Evolutionary conservation across 2,888 invertebrate species (phyloP), one percentile per base, ranked within the genome.

Genomic region (Idaea dimidiata): DNA sequence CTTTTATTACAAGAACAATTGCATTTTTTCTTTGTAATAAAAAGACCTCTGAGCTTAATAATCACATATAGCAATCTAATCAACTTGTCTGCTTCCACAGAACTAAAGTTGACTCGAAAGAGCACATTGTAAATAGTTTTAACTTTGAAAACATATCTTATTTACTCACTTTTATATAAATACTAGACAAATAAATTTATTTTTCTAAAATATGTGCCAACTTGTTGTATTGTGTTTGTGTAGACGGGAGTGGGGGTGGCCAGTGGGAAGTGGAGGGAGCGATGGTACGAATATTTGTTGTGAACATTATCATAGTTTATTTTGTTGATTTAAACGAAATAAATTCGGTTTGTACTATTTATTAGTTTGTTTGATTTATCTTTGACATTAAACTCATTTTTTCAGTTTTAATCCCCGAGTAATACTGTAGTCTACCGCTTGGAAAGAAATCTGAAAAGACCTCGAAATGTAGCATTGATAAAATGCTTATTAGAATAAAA

Each of bases 161-260:
- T 68, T 72, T 66, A 70, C 68, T 70, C 66, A 60, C 62, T 65
- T 66, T 67, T 69, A 68, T 69, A 71, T 66, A 56, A 16, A 10
- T 43, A 69, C 63, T 67, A 70, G 71, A 66, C 67, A 60, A 65
- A 61, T 66, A 70, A 62, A 66, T 64, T 67, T 72, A 72, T 70
- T 72, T 72, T 72, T 72, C 66, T 72, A 72, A 68, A 72, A 70
- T 60, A 72, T 72, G 71, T 72, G 71, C 71, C 71, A 72, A 72
- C 68, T 63, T 68, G 68, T 65, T 67, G 65, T 63, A 66, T 69
- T 58, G 65, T 68, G 69, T 68, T 63, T 62, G 60, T 57, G 59
- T 57, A 60, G 68, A 65, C 14, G 43, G 43, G 14, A 43, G 59
- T 58, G 61, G 68, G 66, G 70, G 65, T 64, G 43, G 5, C 10